Evolutionary conservation across 30 jellyfish, hydroid and myxozoan genomes (phyloP), one percentile per base, ranked within the genome.

Genomic region (Aurelia sp.): DNA sequence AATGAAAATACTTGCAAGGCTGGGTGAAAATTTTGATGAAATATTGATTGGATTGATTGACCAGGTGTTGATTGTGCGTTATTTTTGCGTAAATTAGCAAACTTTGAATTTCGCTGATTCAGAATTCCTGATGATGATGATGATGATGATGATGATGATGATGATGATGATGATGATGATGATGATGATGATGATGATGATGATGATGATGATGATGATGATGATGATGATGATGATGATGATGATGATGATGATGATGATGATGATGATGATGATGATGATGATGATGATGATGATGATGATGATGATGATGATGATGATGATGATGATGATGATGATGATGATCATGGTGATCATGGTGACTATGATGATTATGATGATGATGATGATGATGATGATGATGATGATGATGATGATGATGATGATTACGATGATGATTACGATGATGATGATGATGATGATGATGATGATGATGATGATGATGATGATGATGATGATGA

Each of bases 401-500:
- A 27, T 70, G 81, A 70, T 70, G 81, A 70, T 70, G 70, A 4
- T 70, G 33, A 27, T 27, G 33, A 2, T 27, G 33, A 27, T 27
- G 33, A 2, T 27, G 33, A 27, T 27, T 1, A 2, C 33, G 2
- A 27, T 27, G 33, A 27, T 72, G 48, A 30, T 38, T 74, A 72
- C 38, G 74, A 72, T 38, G 83, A 38, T 38, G 83, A 38, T 27
- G 83, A 38, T 38, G 83, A 38, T 70, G 69, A 72, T 40, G 82
- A 35, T 72, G 82, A 72, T 40, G 82, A 13, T 72, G 82, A 72
- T 40, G 82, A 72, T 72, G 82, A 35, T 40, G 82, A 35, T 22
- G 82, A 35, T 40, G 82, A 35, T 72, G 82, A 72, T 40, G 82
- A 13, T 72, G 69, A 72, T 40, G 82, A 72, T 72, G 82, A 35